A percentile compares a stretch with the other conserved stretches of the same genome.
Evolutionary conservation across 2,113 vertebrate species (phyloP).

Genomic region (Hippocampus abdominalis): DNA sequence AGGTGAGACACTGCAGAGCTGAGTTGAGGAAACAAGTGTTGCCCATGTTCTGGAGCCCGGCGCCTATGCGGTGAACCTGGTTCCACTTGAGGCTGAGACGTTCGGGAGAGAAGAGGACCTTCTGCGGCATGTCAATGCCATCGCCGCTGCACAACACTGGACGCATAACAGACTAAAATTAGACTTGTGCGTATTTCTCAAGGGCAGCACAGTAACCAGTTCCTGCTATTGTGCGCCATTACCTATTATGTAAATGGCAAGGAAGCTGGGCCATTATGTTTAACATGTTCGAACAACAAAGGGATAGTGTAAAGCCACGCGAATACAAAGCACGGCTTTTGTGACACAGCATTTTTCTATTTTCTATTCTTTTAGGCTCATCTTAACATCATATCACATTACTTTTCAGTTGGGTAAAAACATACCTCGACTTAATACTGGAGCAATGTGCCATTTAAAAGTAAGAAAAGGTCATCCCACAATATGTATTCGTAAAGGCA

Average conservation of each 20-base stretch:
- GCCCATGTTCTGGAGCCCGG: conserved; percentile 93
- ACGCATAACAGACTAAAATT: conserved; percentile 19
- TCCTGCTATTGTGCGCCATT: background rate
- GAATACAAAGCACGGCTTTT: background rate
- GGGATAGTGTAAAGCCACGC: background rate
- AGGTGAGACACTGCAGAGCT: conserved; percentile 92
- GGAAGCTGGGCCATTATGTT: background rate
- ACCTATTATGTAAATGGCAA: background rate
- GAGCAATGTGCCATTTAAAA: too few relatives aligned
- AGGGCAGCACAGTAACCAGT: background rate
- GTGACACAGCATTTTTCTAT: background rate
- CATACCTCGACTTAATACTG: too few relatives aligned
- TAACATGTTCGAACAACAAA: background rate
- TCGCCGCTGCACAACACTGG: conserved; percentile 78
- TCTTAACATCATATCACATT: too few relatives aligned
- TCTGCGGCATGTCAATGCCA: conserved; percentile 87
- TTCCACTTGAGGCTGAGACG: conserved; percentile 91
- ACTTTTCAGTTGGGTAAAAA: too few relatives aligned
- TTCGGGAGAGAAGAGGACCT: conserved; percentile 89
- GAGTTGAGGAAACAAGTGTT: conserved; percentile 97
- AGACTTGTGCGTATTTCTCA: conserved; percentile 3
- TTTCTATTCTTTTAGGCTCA: too few relatives aligned
- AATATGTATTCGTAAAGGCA: too few relatives aligned
- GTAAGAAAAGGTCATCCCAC: too few relatives aligned
- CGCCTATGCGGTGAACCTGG: conserved; percentile 84